phyloP scores from a whole-genome alignment of 92 coral and sea anemone species.

The Porites lobata region DNA sequence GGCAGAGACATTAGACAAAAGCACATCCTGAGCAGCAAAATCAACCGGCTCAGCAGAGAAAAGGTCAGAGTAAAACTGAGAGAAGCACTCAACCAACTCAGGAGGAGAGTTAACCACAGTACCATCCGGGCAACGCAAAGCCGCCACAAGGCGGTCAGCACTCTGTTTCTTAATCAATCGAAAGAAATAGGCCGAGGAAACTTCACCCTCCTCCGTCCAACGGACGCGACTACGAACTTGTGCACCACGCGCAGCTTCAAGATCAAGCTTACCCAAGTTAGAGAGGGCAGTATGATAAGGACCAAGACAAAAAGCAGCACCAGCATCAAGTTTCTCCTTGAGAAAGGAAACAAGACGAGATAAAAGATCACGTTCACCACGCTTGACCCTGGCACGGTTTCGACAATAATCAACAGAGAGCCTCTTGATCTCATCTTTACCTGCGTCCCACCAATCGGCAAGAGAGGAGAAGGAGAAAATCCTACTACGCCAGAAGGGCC shows the following conservation, averaged over 20 bases:
- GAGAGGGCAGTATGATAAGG: background rate
- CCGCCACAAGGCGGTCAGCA: background rate
- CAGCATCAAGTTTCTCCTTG: too few relatives aligned
- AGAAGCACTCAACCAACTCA: background rate
- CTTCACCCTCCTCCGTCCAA: constrained; percentile 64
- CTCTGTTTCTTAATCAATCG: constrained; percentile 3
- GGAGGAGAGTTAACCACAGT: background rate
- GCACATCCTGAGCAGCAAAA: background rate
- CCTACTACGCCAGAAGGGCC: constrained; percentile 37
- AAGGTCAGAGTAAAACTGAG: background rate
- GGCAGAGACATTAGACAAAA: background rate
- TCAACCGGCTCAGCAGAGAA: constrained; percentile 16
- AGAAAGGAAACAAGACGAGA: too few relatives aligned
- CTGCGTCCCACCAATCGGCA: constrained; percentile 65
- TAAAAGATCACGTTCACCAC: too few relatives aligned
- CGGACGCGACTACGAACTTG: constrained; percentile 8
- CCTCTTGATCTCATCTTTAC: constrained; percentile 28
- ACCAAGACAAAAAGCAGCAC: background rate
- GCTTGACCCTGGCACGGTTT: too few relatives aligned
- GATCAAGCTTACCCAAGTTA: background rate
- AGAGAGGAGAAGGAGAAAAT: constrained; percentile 10
- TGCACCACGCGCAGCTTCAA: background rate
- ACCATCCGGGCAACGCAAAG: background rate
- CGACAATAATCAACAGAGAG: too few relatives aligned
- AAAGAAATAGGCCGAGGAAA: constrained; percentile 41